Percentiles rank a stretch among this genome's conserved stretches.
phyloP scores from a whole-genome alignment of 2,888 invertebrate genomes.

The Cecidostiba fungosa region DNA sequence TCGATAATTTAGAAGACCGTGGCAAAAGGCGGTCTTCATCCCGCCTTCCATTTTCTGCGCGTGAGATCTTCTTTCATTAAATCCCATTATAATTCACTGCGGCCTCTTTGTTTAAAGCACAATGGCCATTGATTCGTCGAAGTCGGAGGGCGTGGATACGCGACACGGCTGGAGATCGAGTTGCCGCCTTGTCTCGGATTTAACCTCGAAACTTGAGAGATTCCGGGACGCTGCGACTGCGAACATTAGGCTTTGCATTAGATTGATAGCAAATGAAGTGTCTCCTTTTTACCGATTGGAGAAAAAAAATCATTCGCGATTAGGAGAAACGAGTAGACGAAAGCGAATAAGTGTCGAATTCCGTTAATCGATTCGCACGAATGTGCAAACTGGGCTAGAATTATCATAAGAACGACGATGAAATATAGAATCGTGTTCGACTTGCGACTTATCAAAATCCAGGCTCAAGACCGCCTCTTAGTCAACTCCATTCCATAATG shows the following conservation, averaged over 20 bases:
- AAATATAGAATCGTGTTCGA: too few species aligned
- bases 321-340: too few species aligned
- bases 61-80: constrained; percentile 74
- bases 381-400: too few species aligned
- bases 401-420: too few species aligned
- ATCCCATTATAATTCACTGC: constrained; percentile 73
- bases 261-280: neutral
- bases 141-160: constrained; percentile 72
- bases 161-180: constrained; percentile 72
- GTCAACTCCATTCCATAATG: too few species aligned
- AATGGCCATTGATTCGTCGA: constrained; percentile 75
- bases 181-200: constrained; percentile 63
- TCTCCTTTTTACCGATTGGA: neutral
- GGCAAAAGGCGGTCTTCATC: constrained; percentile 50
- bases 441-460: too few species aligned
- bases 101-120: constrained; percentile 75
- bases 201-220: constrained; percentile 28
- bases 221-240: constrained; percentile 4
- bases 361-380: too few species aligned
- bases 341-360: too few species aligned
- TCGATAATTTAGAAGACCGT: constrained; percentile 68
- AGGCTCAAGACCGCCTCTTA: too few species aligned
- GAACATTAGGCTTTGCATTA: neutral
- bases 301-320: neutral
- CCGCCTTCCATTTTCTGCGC: constrained; percentile 59